These are phyloP conservation scores for Lateolabrax maculatus DNA, from an alignment of 2,797 vertebrate genomes.

Conservation along the genomic window DNA sequence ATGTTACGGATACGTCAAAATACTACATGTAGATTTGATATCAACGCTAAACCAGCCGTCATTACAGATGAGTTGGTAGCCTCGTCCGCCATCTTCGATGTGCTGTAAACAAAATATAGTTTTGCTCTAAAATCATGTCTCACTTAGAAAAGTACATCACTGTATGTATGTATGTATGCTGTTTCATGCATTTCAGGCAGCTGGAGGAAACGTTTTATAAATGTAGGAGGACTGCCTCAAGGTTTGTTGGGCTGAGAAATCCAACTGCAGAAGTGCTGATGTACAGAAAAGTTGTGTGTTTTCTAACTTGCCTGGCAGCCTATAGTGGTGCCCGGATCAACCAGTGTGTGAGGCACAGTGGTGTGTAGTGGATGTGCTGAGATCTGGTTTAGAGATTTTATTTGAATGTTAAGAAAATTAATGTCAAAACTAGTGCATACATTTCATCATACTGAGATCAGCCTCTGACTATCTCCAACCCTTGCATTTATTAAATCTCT, in stretches of 20 bases:
- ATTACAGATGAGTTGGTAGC: no score
- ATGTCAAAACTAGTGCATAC: slow-evolving; percentile 9
- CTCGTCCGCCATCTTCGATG: no score
- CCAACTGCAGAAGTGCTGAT: slow-evolving; percentile 21
- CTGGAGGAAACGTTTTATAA: not conserved
- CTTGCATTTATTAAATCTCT: slow-evolving; percentile 37
- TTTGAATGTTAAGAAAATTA: slow-evolving; percentile 13
- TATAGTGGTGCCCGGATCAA: not conserved
- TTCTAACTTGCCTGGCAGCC: slow-evolving; percentile 2
- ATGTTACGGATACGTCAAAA: no score
- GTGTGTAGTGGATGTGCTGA: not conserved
- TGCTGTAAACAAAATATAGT: no score
- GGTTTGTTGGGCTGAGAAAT: slow-evolving; percentile 25
- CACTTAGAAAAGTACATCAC: not conserved
- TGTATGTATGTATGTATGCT: not conserved
- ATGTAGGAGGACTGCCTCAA: slow-evolving; percentile 22
- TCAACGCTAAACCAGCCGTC: no score
- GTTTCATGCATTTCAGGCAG: slow-evolving; percentile 12
- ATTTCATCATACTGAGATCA: slow-evolving; percentile 32
- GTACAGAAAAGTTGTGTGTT: slow-evolving; percentile 5
- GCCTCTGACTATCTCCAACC: not conserved
- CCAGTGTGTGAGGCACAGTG: not conserved
- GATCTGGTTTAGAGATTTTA: slow-evolving; percentile 9
- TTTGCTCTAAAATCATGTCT: slow-evolving; percentile 5
- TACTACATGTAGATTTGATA: no score